Conservation (phyloP, 2,113 vertebrate genomes). For the Henicopernis longicauda region DNA sequence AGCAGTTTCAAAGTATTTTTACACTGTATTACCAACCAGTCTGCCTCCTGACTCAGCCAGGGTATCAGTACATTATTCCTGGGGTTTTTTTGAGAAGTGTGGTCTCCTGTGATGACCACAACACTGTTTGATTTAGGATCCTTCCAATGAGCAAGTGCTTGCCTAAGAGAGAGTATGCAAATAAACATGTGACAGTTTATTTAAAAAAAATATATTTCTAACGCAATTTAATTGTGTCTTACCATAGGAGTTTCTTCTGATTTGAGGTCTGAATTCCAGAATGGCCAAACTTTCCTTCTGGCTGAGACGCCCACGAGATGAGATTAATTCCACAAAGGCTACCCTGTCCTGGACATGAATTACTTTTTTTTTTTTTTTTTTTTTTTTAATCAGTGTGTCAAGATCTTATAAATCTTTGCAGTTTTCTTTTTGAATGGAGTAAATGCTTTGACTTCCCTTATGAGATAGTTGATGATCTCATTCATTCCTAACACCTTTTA, state of each 20-base stretch:
- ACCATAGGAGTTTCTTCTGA: neutral
- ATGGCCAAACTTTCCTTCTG: rapidly evolving
- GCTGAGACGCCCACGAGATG: neutral
- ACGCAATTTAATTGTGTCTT: neutral
- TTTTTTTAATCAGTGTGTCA: neutral
- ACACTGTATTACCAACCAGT: neutral
- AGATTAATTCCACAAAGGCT: neutral
- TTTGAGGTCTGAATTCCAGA: neutral
- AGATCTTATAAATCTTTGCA: neutral
- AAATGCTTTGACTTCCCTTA: neutral
- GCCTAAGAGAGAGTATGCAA: neutral
- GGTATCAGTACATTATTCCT: neutral
- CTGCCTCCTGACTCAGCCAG: neutral
- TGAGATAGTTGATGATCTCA: neutral
- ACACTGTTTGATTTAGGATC: neutral
- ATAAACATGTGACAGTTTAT: neutral
- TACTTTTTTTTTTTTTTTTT: neutral
- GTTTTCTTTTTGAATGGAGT: neutral
- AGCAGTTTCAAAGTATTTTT: neutral
- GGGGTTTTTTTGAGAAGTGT: neutral
- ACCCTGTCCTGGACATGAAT: neutral
- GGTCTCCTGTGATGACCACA: neutral
- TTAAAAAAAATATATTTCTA: neutral
- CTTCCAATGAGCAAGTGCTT: neutral
- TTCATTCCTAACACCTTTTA: neutral